phyloP scores from a whole-genome alignment of 1,140 invertebrate genomes.

The Lepeophtheirus salmonis region DNA sequence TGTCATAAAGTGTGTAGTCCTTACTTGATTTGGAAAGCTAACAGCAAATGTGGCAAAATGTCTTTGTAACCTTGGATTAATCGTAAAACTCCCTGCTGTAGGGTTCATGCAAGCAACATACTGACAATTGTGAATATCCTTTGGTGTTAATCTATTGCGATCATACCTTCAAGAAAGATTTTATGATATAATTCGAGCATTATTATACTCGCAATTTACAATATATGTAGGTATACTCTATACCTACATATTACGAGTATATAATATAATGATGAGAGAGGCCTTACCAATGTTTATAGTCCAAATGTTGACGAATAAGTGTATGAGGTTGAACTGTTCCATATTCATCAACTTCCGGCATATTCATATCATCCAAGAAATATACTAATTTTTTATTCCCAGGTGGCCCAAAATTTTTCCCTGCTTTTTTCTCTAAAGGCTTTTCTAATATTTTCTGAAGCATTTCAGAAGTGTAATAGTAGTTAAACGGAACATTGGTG shows the following conservation, averaged over 20 bases:
- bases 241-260: too few species aligned
- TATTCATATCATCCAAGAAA: constrained; percentile 94
- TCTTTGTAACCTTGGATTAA: constrained; percentile 75
- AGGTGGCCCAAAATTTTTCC: constrained; percentile 81
- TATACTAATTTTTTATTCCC: constrained; percentile 85
- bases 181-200: background rate
- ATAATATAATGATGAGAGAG: too few species aligned
- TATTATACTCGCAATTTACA: too few species aligned
- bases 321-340: constrained; percentile 92
- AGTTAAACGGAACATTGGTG: constrained; percentile 84
- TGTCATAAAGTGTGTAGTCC: too few species aligned
- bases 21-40: constrained; percentile 65
- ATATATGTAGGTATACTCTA: too few species aligned
- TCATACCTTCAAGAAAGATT: constrained; percentile 39
- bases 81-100: constrained; percentile 85
- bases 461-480: constrained; percentile 91
- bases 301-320: constrained; percentile 77
- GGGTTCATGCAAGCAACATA: constrained; percentile 96
- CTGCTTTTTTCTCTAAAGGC: constrained; percentile 90
- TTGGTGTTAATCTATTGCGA: constrained; percentile 63
- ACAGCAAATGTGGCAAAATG: constrained; percentile 89
- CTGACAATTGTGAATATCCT: constrained; percentile 90
- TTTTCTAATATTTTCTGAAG: constrained; percentile 83
- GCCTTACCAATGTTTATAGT: constrained; percentile 72
- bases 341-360: constrained; percentile 86